Percentiles rank a stretch among this genome's conserved stretches.
Conservation (phyloP, 2,888 invertebrate species). For the Drosophila anomelani region DNA sequence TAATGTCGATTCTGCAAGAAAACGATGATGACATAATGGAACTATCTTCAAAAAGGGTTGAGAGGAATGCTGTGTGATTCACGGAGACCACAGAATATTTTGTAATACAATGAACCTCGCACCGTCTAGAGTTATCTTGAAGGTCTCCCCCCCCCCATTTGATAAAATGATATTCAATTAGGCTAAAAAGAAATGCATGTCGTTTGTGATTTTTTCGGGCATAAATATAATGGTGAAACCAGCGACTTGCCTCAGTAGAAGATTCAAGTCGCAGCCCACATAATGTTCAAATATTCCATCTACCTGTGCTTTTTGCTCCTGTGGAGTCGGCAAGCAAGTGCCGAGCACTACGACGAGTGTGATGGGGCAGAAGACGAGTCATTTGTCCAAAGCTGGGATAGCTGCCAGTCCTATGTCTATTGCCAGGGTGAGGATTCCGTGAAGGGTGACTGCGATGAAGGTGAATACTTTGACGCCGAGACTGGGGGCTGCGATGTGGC, state of each 20-base stretch:
- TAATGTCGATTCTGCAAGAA: slow-evolving; percentile 55
- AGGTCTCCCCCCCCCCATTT: slow-evolving; percentile 27
- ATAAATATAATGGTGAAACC: slow-evolving; percentile 53
- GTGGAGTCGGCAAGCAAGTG: slow-evolving; percentile 10
- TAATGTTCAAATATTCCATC: slow-evolving; percentile 52
- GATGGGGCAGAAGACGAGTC: slow-evolving; percentile 52
- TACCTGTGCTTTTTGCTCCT: slow-evolving; percentile 21
- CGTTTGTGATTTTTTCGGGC: slow-evolving; percentile 19
- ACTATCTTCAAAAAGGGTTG: not conserved
- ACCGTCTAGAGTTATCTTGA: slow-evolving; percentile 33
- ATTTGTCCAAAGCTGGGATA: slow-evolving; percentile 72
- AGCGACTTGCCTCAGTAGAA: slow-evolving; percentile 52
- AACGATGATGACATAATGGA: slow-evolving; percentile 63
- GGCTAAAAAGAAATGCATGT: slow-evolving; percentile 70
- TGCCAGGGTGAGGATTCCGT: slow-evolving; percentile 77
- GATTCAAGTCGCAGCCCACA: slow-evolving; percentile 30
- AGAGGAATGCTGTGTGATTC: slow-evolving; percentile 31
- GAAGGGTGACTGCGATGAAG: slow-evolving; percentile 73
- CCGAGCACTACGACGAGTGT: slow-evolving; percentile 74
- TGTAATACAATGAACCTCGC: slow-evolving; percentile 35
- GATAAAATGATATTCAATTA: slow-evolving; percentile 65
- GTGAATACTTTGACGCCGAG: slow-evolving; percentile 74
- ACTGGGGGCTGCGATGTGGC: slow-evolving; percentile 68
- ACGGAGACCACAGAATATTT: slow-evolving; percentile 30
- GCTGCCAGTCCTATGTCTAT: slow-evolving; percentile 79